phyloP scores from a whole-genome alignment of 23 tunicate genomes.

The Pegea sp. region DNA sequence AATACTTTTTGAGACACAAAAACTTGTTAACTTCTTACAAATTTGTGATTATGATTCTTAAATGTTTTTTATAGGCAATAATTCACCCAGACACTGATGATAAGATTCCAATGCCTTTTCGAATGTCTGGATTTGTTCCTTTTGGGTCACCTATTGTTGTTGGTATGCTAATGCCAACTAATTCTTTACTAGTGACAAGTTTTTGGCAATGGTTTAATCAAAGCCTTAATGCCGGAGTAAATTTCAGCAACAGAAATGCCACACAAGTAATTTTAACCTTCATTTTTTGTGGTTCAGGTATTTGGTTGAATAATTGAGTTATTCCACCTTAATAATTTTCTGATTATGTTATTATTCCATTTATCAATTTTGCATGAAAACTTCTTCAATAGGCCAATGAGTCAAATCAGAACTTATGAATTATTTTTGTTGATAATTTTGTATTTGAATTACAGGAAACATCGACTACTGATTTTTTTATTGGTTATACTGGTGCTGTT shows the following conservation, averaged over 20 bases:
- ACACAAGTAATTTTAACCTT: slow-evolving; percentile 18
- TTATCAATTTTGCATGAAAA: neutral
- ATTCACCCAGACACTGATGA: slow-evolving; percentile 88
- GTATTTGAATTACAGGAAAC: too few relatives aligned
- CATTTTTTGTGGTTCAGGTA: too few relatives aligned
- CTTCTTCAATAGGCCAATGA: too few relatives aligned
- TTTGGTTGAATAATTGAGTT: neutral
- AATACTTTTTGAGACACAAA: neutral
- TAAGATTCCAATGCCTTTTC: slow-evolving; percentile 74
- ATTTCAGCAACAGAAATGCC: slow-evolving; percentile 87
- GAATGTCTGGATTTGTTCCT: slow-evolving; percentile 94
- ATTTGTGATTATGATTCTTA: neutral
- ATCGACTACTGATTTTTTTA: slow-evolving; percentile 30
- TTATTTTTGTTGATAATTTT: too few relatives aligned
- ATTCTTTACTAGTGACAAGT: slow-evolving; percentile 23
- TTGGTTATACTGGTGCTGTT: slow-evolving; percentile 71
- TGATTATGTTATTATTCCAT: neutral
- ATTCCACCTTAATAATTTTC: neutral
- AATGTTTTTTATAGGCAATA: slow-evolving; percentile 24
- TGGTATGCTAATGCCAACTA: slow-evolving; percentile 63
- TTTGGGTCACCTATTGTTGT: slow-evolving; percentile 81
- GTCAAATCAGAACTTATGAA: too few relatives aligned
- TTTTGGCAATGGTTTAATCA: slow-evolving; percentile 99
- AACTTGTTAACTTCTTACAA: neutral
- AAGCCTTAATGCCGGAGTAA: slow-evolving; percentile 86